A percentile compares a stretch with the other conserved stretches of the same genome.
Conservation (phyloP, 1,140 invertebrate species). For the Calliopsis andreniformis region DNA sequence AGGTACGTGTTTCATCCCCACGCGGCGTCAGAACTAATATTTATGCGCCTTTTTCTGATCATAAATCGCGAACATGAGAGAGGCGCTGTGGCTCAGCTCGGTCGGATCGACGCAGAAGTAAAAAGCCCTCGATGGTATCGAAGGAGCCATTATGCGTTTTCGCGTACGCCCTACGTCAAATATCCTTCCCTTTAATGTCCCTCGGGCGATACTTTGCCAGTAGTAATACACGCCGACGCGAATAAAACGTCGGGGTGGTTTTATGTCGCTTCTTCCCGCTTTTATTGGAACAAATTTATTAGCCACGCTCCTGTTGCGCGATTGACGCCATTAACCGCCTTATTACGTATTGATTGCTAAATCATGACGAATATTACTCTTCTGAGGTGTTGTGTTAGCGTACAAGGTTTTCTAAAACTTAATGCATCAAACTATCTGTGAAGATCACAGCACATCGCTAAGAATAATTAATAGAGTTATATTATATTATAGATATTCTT, state of each 20-base stretch:
- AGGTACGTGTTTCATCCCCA: background rate
- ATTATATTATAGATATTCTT: too few species aligned
- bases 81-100: background rate
- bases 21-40: constrained; percentile 31
- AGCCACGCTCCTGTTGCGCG: background rate
- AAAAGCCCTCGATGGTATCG: constrained; percentile 19
- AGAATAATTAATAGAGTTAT: too few species aligned
- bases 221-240: too few species aligned
- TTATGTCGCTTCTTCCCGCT: background rate
- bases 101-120: constrained; percentile 5
- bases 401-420: too few species aligned
- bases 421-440: too few species aligned
- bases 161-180: background rate
- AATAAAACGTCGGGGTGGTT: background rate
- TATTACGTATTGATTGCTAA: background rate
- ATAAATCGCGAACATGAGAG: constrained; percentile 12
- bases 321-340: background rate
- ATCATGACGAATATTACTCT: background rate
- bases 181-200: background rate
- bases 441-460: too few species aligned
- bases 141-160: constrained; percentile 34
- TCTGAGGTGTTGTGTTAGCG: background rate
- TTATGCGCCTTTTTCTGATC: constrained; percentile 26
- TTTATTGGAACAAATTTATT: constrained; percentile 28
- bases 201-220: background rate